Evolutionary conservation across 2,888 invertebrate species (phyloP).

Genomic region (Rhagophthalmus giganteus): DNA sequence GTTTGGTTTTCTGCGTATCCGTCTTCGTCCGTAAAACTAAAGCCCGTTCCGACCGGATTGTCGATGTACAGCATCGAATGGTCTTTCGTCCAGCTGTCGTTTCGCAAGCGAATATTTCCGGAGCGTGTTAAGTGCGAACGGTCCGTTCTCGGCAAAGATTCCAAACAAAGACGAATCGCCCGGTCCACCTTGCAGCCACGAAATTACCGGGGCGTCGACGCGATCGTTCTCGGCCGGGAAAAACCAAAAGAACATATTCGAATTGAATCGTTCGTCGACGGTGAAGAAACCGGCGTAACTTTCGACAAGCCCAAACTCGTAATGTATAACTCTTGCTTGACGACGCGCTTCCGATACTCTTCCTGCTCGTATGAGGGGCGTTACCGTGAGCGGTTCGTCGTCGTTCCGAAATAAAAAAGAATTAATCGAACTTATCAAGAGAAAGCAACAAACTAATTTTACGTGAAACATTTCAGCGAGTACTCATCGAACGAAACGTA

Average conservation of each 20-base stretch:
- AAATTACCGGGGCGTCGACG: constrained; percentile 68
- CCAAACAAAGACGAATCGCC: constrained; percentile 79
- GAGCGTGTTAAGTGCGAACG: constrained; percentile 59
- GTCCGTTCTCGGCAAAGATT: constrained; percentile 83
- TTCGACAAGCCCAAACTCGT: constrained; percentile 62
- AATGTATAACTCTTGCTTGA: constrained; percentile 60
- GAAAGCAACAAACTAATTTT: too few relatives aligned
- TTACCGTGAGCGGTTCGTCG: constrained; percentile 67
- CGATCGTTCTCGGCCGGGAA: constrained; percentile 68
- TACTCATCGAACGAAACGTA: too few relatives aligned
- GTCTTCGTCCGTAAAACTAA: neutral
- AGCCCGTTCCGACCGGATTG: neutral
- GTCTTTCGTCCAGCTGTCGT: constrained; percentile 75
- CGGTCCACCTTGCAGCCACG: constrained; percentile 88
- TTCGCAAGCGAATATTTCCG: constrained; percentile 60
- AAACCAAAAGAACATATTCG: constrained; percentile 91
- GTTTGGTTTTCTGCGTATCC: constrained; percentile 52
- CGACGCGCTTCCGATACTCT: constrained; percentile 65
- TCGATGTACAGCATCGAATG: constrained; percentile 55
- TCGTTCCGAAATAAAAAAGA: too few relatives aligned
- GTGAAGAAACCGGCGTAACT: constrained; percentile 83
- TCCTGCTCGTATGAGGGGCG: constrained; percentile 72
- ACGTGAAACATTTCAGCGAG: too few relatives aligned
- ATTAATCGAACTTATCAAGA: too few relatives aligned
- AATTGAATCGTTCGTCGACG: constrained; percentile 74